These are phyloP conservation scores for Electrophaes corylata DNA, from an alignment of 2,888 invertebrate species.

Conservation along the genomic window DNA sequence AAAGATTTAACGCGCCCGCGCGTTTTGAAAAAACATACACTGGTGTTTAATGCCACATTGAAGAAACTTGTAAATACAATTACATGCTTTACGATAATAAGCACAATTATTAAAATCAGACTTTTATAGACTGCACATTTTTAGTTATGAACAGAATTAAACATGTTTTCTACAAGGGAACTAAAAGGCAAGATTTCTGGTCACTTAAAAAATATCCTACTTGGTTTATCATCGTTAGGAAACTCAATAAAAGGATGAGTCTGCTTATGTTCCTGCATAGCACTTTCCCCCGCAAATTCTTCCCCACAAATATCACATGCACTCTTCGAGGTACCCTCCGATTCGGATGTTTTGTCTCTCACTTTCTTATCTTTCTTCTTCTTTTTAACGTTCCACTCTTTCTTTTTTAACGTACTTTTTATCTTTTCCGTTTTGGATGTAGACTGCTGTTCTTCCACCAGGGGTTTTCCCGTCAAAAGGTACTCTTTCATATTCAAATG, in stretches of 20 bases:
- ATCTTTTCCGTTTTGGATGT: conserved; percentile 53
- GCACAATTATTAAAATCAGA: neutral
- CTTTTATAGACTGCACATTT: neutral
- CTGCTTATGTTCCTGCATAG: conserved; percentile 74
- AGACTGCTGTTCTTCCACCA: conserved; percentile 54
- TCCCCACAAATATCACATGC: conserved; percentile 77
- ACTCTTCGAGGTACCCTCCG: conserved; percentile 25
- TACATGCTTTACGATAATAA: conserved; percentile 1
- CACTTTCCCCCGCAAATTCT: conserved; percentile 60
- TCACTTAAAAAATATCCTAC: conserved; percentile 80
- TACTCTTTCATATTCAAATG: conserved; percentile 74
- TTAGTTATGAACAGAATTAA: neutral
- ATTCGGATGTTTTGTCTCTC: conserved; percentile 19
- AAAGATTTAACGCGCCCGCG: conserved; percentile 27
- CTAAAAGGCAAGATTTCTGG: conserved; percentile 44
- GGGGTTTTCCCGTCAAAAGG: conserved; percentile 62
- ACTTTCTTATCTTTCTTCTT: conserved; percentile 47
- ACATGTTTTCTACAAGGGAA: neutral
- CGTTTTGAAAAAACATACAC: conserved; percentile 11
- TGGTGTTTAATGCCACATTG: neutral
- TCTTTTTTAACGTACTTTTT: conserved; percentile 43
- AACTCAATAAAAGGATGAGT: conserved; percentile 80
- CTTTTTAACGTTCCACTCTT: conserved; percentile 55
- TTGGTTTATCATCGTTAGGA: conserved; percentile 76
- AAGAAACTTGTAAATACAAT: neutral